Conservation (phyloP, 2,113 vertebrate genomes). For the Daubentonia madagascariensis region DNA sequence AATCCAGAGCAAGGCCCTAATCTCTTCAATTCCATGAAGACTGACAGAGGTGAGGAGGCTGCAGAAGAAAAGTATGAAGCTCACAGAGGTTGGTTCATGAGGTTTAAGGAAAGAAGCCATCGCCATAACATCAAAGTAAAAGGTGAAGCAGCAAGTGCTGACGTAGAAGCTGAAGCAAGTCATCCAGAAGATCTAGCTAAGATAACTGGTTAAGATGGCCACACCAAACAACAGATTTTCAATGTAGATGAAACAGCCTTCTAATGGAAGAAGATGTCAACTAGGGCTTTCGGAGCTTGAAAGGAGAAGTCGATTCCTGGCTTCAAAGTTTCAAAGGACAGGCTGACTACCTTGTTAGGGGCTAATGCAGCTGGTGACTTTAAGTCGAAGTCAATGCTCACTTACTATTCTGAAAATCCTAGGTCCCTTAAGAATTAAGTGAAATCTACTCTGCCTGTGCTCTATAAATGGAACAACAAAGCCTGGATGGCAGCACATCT, state of each 20-base stretch:
- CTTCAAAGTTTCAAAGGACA: neutral
- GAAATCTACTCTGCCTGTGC: neutral
- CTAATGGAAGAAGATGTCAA: neutral
- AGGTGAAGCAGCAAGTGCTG: neutral
- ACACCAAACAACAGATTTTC: neutral
- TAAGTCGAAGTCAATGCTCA: neutral
- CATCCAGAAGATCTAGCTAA: neutral
- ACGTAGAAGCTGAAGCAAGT: neutral
- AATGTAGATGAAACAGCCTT: neutral
- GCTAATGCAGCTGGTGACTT: neutral
- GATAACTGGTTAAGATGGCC: neutral
- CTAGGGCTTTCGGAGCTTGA: neutral
- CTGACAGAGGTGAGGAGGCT: neutral
- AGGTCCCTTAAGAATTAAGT: neutral
- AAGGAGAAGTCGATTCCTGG: neutral
- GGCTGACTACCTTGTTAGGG: neutral
- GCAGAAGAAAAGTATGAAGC: neutral
- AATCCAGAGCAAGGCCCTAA: neutral
- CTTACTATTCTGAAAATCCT: neutral
- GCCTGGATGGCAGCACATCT: no score
- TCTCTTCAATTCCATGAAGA: neutral
- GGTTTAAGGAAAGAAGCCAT: neutral
- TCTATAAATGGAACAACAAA: neutral
- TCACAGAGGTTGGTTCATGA: neutral
- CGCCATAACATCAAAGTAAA: neutral